These are phyloP conservation scores for Zingel zingel DNA, from an alignment of 2,113 vertebrate genomes.

Conservation along the genomic window DNA sequence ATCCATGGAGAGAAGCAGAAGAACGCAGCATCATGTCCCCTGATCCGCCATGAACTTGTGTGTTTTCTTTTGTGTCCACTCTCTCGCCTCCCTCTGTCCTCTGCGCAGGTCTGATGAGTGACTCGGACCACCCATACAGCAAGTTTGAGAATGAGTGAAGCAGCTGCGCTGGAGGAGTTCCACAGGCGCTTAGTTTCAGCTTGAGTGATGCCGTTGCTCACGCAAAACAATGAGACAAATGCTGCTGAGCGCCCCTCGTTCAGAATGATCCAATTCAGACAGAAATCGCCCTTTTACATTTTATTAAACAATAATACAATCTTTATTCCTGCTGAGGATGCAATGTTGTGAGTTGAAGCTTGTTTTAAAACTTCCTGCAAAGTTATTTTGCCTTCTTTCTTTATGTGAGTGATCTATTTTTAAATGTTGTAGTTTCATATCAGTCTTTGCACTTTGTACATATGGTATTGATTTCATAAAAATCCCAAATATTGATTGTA, in stretches of 20 bases:
- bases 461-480: conserved; percentile 10
- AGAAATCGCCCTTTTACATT: background rate
- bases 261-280: background rate
- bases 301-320: background rate
- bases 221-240: background rate
- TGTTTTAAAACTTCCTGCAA: conserved; percentile 48
- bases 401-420: conserved; percentile 19
- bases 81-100: conserved; percentile 28
- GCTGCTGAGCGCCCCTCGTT: background rate
- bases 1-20: background rate
- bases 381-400: background rate
- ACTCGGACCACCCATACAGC: conserved; percentile 91
- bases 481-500: conserved; percentile 34
- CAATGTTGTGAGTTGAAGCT: background rate
- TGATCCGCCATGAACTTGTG: background rate
- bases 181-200: background rate
- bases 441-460: conserved; percentile 62
- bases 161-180: conserved; percentile 17
- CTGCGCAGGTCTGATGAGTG: conserved; percentile 86
- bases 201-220: background rate
- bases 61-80: conserved; percentile 20
- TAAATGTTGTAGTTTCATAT: conserved; percentile 44
- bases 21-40: background rate
- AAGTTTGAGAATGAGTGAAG: conserved; percentile 91
- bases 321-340: background rate